Base-by-base conservation (phyloP, 2,113 vertebrate species). In the Strix aluco region DNA sequence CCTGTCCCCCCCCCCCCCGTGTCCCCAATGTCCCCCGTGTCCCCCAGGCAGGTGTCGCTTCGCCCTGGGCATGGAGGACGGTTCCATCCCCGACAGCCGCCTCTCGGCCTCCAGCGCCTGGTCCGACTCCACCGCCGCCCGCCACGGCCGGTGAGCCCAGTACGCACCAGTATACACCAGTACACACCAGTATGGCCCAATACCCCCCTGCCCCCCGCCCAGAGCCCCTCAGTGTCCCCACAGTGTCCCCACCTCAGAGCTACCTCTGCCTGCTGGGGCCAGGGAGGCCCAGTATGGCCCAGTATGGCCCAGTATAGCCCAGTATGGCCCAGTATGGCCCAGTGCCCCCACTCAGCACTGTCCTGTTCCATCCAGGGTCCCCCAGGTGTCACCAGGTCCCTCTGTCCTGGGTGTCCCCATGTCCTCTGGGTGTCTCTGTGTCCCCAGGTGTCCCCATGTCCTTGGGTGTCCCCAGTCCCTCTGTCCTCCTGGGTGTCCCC, bases 41-140 rank as follows among this genome's bases (percentile, higher is more conserved):
- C 67, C 81, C 54, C 36, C 98, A 99, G 99, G 98, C 96, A 98
- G 98, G 89, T 99, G 99, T 82, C 99, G 99, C 93, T 99, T 99
- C n/a, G 99, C 99, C 44, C 97, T 99, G 97, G 99, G 99, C 61
- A 99, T 99, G 99, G 98, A 99, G 97, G 99, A 99, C 79, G 98
- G 99, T 38, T 98, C 98, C 94, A 99, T 99, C 92, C 98, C 98
- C 2, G 99, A 99, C 96, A 98, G 99, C 66, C 99, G 98, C 96
- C 98, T 99, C 96, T 98, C 98, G 2, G 99, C 99, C 58, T 99
- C 99, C 85, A 99, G 99, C 34, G 97, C 99, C 84, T 99, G 99
- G 99, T 99, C 99, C 2, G 99, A 99, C 90, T 99, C 99, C 57
- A 99, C 99, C 0, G 99, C 99, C 14, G 99, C 99, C 90, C 99